A percentile compares a stretch with the other conserved stretches of the same genome.
These are phyloP conservation scores for Hycleus cichorii DNA, from an alignment of 1,140 invertebrate genomes.

Conservation along the genomic window DNA sequence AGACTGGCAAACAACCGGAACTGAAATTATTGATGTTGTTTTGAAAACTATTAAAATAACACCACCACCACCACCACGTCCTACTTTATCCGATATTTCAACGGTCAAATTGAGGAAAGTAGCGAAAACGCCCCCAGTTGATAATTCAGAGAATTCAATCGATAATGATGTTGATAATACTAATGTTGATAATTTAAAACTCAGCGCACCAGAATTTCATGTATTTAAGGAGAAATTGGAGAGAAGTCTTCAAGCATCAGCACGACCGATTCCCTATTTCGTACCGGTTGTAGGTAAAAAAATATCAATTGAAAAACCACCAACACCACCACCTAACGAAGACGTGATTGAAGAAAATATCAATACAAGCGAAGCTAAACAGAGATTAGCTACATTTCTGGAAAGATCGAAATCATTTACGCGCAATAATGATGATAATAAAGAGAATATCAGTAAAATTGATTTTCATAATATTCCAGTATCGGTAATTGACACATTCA, in stretches of 20 bases:
- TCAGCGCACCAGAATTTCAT: slow-evolving; percentile 21
- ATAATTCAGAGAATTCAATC: too few species aligned
- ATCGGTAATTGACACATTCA: neutral
- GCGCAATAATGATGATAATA: neutral
- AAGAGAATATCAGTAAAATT: neutral
- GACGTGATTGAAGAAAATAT: slow-evolving; percentile 24
- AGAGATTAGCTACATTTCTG: slow-evolving; percentile 17
- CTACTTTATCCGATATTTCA: too few species aligned
- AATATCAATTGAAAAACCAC: too few species aligned
- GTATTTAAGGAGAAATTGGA: slow-evolving; percentile 22
- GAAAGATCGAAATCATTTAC: neutral
- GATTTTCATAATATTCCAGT: neutral
- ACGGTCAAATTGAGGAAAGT: too few species aligned
- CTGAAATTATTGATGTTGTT: too few species aligned
- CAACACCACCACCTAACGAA: slow-evolving; percentile 9
- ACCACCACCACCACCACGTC: too few species aligned
- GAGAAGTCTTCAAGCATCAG: neutral
- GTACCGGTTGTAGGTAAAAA: neutral
- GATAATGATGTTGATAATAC: neutral
- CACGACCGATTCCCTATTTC: neutral
- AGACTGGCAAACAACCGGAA: too few species aligned
- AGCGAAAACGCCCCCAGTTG: too few species aligned
- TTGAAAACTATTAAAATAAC: too few species aligned
- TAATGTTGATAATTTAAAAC: slow-evolving; percentile 27
- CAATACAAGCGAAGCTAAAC: slow-evolving; percentile 16